Evolutionary conservation across 2,888 invertebrate genomes (phyloP).

Genomic region (Dascillus cervinus): DNA sequence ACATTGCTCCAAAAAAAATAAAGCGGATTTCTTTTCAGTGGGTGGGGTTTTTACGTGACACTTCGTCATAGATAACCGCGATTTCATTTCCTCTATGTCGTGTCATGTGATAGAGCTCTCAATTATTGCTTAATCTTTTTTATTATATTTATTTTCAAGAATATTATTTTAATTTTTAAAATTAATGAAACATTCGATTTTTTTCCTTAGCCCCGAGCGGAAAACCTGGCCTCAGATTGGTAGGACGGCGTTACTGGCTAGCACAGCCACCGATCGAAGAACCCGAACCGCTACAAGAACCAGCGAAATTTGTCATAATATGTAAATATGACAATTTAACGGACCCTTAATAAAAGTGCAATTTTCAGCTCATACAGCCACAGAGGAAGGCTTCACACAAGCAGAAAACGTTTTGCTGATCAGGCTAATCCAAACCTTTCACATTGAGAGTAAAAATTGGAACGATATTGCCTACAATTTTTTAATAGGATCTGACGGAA

Average conservation of each 20-base stretch:
- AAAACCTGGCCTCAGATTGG: conserved; percentile 24
- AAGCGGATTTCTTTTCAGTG: too few species aligned
- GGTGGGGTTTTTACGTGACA: too few species aligned
- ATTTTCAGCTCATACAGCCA: conserved; percentile 44
- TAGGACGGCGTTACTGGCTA: conserved; percentile 42
- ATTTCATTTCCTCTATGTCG: too few species aligned
- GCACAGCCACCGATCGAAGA: conserved; percentile 43
- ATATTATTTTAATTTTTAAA: too few species aligned
- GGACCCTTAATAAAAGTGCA: neutral
- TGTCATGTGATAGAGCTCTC: too few species aligned
- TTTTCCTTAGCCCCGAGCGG: too few species aligned
- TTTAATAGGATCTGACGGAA: conserved; percentile 50
- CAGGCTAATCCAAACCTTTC: conserved; percentile 46
- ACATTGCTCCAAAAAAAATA: too few species aligned
- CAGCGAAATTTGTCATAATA: conserved; percentile 45
- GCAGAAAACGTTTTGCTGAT: conserved; percentile 43
- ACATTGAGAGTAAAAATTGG: conserved; percentile 47
- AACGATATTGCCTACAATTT: conserved; percentile 50
- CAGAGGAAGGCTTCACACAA: conserved; percentile 42
- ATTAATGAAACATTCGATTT: too few species aligned
- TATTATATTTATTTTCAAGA: too few species aligned
- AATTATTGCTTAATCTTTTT: too few species aligned
- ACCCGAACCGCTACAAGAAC: conserved; percentile 30
- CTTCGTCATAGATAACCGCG: too few species aligned
- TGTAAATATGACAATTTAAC: conserved; percentile 32